Base-by-base conservation (phyloP, 2,797 vertebrate genomes). In the Phoeniculus purpureus region DNA sequence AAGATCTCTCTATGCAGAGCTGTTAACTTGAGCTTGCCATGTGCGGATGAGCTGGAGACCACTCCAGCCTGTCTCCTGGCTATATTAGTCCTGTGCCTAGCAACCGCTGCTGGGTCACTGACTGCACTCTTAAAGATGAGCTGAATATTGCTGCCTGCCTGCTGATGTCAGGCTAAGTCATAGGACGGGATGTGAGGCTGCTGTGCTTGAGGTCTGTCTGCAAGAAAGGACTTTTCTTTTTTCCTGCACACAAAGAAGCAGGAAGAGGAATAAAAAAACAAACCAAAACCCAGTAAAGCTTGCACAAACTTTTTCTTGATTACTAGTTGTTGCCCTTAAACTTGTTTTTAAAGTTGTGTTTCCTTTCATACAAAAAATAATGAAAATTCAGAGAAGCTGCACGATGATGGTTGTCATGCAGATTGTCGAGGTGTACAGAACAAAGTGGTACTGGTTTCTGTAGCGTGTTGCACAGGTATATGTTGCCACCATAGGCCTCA, bases 41-140 rank as follows among this genome's bases (percentile, higher is more conserved):
- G 15, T 61, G 12, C 0, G 0, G 5, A 26, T 40, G 43, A 62
- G 80, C 56, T 58, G 60, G 64, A 67, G 84, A 47, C 37, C 72
- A 34, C 85, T 85, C 32, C 78, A 84, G 72, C 62, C 59, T 4
- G 1, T 88, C 72, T 90, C 65, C 23, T 68, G 74, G 54, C 85
- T 96, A 5, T 91, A 80, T 94, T 84, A 34, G 80, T 92, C 78
- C 88, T 50, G 83, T 88, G 91, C 90, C 78, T 95, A 88, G 90
- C 83, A 95, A 94, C 91, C 83, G 0, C 65, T 84, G 60, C 94
- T 94, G 87, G 89, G 89, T 90, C 91, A 86, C 72, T 93, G 31
- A 74, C 64, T 87, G 54, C 31, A 10, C 93, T 87, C 73, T 21
- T 62, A 20, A 29, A 76, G 80, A 89, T 50, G 81, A 86, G n/a